Evolutionary conservation across 2,113 vertebrate genomes (phyloP), one percentile per base, ranked within the genome.

Genomic region (Poicephalus gulielmi): DNA sequence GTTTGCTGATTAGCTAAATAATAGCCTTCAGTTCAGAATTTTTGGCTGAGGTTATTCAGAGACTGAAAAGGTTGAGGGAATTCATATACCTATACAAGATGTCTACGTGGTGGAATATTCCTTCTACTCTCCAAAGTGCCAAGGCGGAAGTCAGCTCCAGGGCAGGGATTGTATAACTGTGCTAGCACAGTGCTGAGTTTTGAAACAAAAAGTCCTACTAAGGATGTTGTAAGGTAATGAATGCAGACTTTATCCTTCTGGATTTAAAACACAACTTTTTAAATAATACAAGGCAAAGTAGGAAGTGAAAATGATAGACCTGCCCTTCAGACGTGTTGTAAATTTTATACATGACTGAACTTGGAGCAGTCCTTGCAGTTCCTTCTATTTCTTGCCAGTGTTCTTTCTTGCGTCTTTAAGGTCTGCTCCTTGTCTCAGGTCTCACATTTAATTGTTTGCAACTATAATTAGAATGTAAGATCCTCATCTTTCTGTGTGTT

Each of bases 271-370:
- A 66, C 47, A 84, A 64, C 47, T 81, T 86, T 91, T 91, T 37
- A 63, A 94, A 94, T 86, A 95, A 91, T 75, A 92, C 77, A 95
- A 94, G 83, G 73, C 62, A 43, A 90, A 88, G 55, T 50, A 90
- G 80, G 70, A 90, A 92, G 53, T 19, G 20, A 87, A 94, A 95
- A 94, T 86, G 11, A 91, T 80, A 89, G 70, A 82, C 74, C 59
- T 89, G 83, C 91, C 70, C 74, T 96, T 96, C 86, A 87, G 67
- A 69, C 1, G 1, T 86, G 66, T 75, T 90, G 53, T 76, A 89
- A 93, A 90, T 90, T 92, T 90, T 94, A 86, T 86, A 73, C 77
- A 49, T 57, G 69, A 78, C 76, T 94, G 88, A 88, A 91, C 80
- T 83, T 84, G 69, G 62, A 93, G 37, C 0, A 0, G 14, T 83